These are phyloP conservation scores for Balaenoptera acutorostrata DNA, from an alignment of 2,113 vertebrate genomes.

Conservation along the genomic window DNA sequence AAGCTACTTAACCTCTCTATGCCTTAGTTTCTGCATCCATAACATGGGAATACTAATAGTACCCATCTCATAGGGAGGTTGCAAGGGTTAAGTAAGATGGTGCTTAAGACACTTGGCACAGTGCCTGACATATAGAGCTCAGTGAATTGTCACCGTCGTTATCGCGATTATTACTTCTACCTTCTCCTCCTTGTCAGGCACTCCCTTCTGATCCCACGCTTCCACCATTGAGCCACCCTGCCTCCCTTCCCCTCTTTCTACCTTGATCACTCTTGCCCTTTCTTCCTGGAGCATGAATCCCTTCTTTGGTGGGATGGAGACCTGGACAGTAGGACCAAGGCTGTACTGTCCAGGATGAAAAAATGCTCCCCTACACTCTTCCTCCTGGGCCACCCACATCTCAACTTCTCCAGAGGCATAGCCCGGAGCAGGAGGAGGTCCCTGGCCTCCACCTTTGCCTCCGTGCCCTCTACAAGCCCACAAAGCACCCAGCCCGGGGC, in stretches of 20 bases:
- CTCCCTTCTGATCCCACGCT: neutral
- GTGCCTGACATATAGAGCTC: accelerated
- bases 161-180: neutral
- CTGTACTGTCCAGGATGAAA: neutral
- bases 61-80: neutral
- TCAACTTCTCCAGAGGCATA: neutral
- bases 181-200: neutral
- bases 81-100: neutral
- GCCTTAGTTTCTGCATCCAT: neutral
- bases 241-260: neutral
- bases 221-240: neutral
- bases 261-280: neutral
- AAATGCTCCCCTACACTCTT: neutral
- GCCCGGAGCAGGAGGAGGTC: neutral
- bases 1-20: neutral
- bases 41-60: neutral
- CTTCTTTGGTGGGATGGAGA: neutral
- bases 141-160: neutral
- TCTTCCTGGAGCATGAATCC: neutral
- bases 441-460: neutral
- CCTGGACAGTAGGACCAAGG: neutral
- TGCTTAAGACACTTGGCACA: neutral
- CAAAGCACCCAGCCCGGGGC: neutral
- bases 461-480: neutral
- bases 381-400: neutral